Evolutionary conservation across 2,888 invertebrate genomes (phyloP).

Genomic region (Rhyacophila evoluta): DNA sequence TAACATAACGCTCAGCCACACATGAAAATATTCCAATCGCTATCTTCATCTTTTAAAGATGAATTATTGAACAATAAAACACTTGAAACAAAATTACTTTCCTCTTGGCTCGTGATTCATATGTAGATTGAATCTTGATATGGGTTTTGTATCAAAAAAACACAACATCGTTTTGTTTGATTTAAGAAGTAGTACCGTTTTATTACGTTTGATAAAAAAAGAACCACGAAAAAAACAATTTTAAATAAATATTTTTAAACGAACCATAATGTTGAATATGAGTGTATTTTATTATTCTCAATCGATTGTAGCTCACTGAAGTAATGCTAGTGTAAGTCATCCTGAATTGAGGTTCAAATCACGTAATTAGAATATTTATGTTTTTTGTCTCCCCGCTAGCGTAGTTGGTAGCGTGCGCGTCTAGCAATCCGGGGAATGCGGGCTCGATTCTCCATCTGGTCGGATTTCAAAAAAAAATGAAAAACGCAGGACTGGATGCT

Average conservation of each 20-base stretch:
- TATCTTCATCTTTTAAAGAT: neutral
- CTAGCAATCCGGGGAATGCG: no score
- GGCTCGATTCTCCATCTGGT: no score
- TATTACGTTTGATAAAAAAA: neutral
- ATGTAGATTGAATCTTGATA: neutral
- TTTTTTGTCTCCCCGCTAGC: no score
- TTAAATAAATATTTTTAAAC: neutral
- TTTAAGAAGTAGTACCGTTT: neutral
- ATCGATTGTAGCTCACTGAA: no score
- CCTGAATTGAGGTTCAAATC: no score
- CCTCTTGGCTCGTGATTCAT: neutral
- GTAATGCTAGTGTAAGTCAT: no score
- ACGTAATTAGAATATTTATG: no score
- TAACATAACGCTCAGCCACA: neutral
- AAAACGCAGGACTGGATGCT: no score
- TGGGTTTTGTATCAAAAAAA: neutral
- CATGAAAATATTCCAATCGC: neutral
- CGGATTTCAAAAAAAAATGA: no score
- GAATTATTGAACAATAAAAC: slow-evolving; percentile 5
- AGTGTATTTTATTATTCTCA: no score
- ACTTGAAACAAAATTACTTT: slow-evolving; percentile 15
- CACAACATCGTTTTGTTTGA: neutral
- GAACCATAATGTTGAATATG: no score
- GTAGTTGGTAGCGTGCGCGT: no score
- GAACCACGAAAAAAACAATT: neutral